These are phyloP conservation scores for Aleiodes testaceus DNA, from an alignment of 2,888 invertebrate genomes.

Conservation along the genomic window DNA sequence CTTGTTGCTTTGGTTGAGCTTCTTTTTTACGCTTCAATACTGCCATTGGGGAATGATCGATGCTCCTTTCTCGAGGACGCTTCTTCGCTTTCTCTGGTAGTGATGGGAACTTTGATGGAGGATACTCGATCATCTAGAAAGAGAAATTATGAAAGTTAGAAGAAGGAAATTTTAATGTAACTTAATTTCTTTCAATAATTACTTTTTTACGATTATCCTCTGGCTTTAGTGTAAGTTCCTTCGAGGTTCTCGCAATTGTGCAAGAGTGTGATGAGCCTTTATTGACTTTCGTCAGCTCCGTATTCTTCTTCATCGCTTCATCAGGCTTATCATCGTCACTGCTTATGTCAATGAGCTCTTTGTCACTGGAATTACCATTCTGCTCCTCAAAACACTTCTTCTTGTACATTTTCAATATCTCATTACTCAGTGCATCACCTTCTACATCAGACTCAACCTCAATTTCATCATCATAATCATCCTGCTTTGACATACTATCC, in stretches of 20 bases:
- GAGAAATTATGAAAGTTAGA: neutral
- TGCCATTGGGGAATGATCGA: too few species aligned
- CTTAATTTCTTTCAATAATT: neutral
- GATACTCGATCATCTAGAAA: neutral
- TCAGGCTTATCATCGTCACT: slow-evolving; percentile 78
- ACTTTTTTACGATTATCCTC: slow-evolving; percentile 35
- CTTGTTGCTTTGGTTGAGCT: slow-evolving; percentile 63
- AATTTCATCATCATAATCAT: slow-evolving; percentile 69
- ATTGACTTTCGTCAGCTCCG: slow-evolving; percentile 19
- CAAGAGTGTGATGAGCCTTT: slow-evolving; percentile 30
- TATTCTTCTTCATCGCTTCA: slow-evolving; percentile 45
- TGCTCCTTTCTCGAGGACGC: slow-evolving; percentile 17
- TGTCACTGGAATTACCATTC: slow-evolving; percentile 75
- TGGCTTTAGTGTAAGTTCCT: neutral
- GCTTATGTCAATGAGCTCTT: slow-evolving; percentile 86
- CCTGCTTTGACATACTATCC: slow-evolving; percentile 71
- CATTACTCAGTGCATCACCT: slow-evolving; percentile 69
- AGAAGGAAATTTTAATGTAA: too few species aligned
- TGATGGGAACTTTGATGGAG: neutral
- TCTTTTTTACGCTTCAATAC: slow-evolving; percentile 62
- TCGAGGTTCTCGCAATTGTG: slow-evolving; percentile 6
- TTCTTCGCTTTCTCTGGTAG: slow-evolving; percentile 1
- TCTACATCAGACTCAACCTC: slow-evolving; percentile 59
- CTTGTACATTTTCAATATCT: slow-evolving; percentile 75
- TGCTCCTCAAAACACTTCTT: slow-evolving; percentile 59